These are phyloP conservation scores for Apeltes quadracus DNA, from an alignment of 2,113 vertebrate genomes.

Conservation along the genomic window DNA sequence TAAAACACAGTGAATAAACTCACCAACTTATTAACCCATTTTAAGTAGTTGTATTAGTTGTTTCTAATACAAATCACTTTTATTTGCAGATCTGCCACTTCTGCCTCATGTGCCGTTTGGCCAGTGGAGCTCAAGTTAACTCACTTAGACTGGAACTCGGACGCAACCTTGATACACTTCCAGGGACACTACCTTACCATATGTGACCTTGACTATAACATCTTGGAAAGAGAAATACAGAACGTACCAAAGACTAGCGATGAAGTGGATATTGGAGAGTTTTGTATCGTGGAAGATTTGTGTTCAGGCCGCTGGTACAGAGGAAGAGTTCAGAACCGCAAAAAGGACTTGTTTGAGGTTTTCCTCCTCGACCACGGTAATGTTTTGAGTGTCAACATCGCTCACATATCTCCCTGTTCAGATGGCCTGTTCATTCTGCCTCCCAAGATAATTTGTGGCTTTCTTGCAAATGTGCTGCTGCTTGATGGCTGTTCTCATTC, in stretches of 20 bases:
- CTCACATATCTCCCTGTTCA: conserved; percentile 80
- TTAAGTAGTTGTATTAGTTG: too few species aligned
- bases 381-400: conserved; percentile 75
- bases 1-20: neutral
- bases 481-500: conserved; percentile 77
- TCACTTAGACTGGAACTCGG: conserved; percentile 82
- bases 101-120: conserved; percentile 60
- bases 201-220: conserved; percentile 88
- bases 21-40: neutral
- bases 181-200: conserved; percentile 80
- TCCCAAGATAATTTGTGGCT: conserved; percentile 85
- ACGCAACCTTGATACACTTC: conserved; percentile 86
- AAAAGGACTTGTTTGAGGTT: conserved; percentile 74
- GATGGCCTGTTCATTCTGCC: conserved; percentile 86
- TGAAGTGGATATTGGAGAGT: conserved; percentile 76
- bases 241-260: conserved; percentile 79
- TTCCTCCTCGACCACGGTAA: conserved; percentile 88
- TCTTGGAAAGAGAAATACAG: conserved; percentile 88
- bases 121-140: conserved; percentile 86
- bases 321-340: conserved; percentile 86
- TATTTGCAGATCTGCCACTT: conserved; percentile 74
- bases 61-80: neutral
- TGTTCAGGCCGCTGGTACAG: conserved; percentile 85
- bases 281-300: conserved; percentile 89
- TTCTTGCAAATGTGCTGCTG: conserved; percentile 90